Evolutionary conservation across 2,888 invertebrate species (phyloP), one percentile per base, ranked within the genome.

Genomic region (Tinea pellionella): DNA sequence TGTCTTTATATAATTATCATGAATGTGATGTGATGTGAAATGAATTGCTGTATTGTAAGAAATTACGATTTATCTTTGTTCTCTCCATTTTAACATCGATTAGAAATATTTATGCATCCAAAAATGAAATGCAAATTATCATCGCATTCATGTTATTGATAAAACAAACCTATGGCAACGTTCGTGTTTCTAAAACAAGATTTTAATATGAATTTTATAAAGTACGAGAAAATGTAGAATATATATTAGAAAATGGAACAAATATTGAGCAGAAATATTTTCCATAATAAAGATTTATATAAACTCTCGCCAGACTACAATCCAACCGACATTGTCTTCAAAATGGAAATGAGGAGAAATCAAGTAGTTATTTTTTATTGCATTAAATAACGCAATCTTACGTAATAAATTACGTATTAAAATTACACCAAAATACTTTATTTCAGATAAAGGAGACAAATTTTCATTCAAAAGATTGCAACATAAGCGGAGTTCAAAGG

Each of bases 241-340:
- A 41, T 41, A n/a, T 37, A 24, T 24, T 19, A 6, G 1, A 55
- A 41, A 60, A 79, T 81, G 79, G 78, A 81, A 63, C 71, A 78
- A 63, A 66, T 81, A 64, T 62, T 78, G 53, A 67, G 66, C 18
- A 80, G 77, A 68, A 71, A 80, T 61, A 78, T 78, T 63, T 79
- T 78, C 63, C 62, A 68, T 24, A 71, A 76, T 24, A 67, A 63
- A 15, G 71, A 75, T 62, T 66, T 80, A 53, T 61, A 63, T 16
- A 75, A 74, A 64, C 68, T 77, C 42, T 72, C 74, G 18, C 78
- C 77, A 9, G 80, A 80, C 67, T 80, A 75, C 64, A 66, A 62
- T 59, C 73, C 80, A 12, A 61, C 65, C 15, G 68, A 75, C 58
- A 62, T 69, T 60, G 63, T 69, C 32, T 63, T 78, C 56, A 72